Base-by-base conservation (phyloP, 2,113 vertebrate genomes). In the Phalacrocorax pelagicus region DNA sequence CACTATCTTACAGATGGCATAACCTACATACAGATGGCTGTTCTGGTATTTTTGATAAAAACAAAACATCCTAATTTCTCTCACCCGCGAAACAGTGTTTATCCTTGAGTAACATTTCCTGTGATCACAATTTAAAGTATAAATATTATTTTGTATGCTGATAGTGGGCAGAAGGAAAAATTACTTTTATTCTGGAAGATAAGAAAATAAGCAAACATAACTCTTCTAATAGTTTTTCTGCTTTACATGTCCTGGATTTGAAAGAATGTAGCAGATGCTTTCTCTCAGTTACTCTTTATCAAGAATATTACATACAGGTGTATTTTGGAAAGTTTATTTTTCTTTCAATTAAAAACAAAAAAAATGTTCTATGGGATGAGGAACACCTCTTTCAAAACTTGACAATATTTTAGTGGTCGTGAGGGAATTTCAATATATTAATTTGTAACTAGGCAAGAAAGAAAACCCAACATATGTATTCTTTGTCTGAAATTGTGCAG, bases 261-360 rank as follows among this genome's bases (percentile, higher is more conserved):
- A 95, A 94, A 91, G 57, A 93, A 90, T 58, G 62, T 23, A 94
- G 44, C 93, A 97, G 91, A 97, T 95, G 91, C 67, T 95, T 94
- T 96, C 46, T 81, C 40, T 96, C 95, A 91, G 71, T 96, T 96
- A 40, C 80, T 95, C 89, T 95, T 96, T 94, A 91, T 91, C 74
- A 88, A 84, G 63, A 91, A 92, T 93, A 97, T 96, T 94, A 58
- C 81, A 95, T 81, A 75, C 92, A 95, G 96, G 95, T 95, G 90
- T 90, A 42, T 83, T 91, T 86, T 51, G 27, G 71, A 94, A 96
- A 79, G 81, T 93, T 95, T 95, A 72, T 96, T 97, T 96, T 96
- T 94, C 61, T 91, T 96, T 66, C 44, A 96, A 67, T 89, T 71
- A 34, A 84, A 95, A 83, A 5, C 19, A 81, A 52, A 58, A 86